Percentiles rank a stretch among this genome's conserved stretches.
phyloP scores from a whole-genome alignment of 1,140 invertebrate species.

The Rhopalosiphum maidis region DNA sequence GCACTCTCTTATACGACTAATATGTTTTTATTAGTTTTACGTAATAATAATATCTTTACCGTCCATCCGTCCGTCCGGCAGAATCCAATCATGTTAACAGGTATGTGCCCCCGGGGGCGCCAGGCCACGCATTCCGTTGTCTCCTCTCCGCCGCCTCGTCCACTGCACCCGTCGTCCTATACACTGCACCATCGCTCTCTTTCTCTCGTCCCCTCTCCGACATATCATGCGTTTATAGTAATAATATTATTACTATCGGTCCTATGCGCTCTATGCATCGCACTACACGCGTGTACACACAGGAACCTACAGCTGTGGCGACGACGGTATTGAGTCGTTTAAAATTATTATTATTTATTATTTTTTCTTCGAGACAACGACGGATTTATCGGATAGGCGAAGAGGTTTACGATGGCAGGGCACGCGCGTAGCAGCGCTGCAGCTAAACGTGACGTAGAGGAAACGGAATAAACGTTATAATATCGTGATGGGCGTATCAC shows the following conservation, averaged over 20 bases:
- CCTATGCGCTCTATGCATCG: background rate
- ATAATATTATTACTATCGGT: background rate
- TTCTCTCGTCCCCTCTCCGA: background rate
- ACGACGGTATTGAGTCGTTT: background rate
- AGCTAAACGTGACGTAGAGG: background rate
- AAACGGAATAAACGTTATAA: background rate
- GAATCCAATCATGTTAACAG: conserved; percentile 55
- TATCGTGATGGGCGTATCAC: background rate
- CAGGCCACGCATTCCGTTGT: conserved; percentile 39
- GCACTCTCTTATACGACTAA: background rate
- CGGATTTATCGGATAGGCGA: background rate
- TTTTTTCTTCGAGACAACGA: background rate
- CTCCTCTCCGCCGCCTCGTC: background rate
- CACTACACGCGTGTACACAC: background rate
- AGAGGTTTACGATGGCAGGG: background rate
- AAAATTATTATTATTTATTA: background rate
- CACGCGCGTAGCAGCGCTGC: background rate
- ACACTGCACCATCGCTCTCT: background rate
- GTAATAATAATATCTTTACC: conserved; percentile 56
- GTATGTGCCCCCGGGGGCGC: conserved; percentile 46
- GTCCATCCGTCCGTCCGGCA: background rate
- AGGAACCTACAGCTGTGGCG: background rate
- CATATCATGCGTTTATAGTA: background rate
- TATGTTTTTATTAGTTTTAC: conserved; percentile 51
- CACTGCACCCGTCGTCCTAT: background rate